Conservation (phyloP, 2,888 invertebrate species). For the Agriopis marginaria region DNA sequence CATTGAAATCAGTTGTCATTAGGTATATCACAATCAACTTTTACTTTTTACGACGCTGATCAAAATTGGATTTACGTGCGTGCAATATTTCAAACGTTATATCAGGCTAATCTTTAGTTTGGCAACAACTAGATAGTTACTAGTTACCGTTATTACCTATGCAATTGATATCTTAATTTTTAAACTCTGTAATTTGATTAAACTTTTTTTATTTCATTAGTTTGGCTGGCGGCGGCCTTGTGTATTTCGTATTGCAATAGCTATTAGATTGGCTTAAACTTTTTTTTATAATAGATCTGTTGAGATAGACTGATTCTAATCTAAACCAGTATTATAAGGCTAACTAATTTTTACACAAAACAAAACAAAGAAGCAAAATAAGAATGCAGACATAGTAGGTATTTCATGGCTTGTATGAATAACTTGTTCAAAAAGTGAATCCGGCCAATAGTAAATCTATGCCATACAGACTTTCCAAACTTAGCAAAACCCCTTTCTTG, state of each 20-base stretch:
- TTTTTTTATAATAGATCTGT: background rate
- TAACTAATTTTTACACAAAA: no score
- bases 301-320: no score
- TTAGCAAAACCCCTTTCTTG: slow-evolving; percentile 43
- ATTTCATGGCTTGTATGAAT: background rate
- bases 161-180: slow-evolving; percentile 9
- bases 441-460: slow-evolving; percentile 29
- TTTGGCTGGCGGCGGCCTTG: background rate
- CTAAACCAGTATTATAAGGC: no score
- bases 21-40: slow-evolving; percentile 56
- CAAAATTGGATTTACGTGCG: slow-evolving; percentile 41
- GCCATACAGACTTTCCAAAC: slow-evolving; percentile 40
- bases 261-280: background rate
- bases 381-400: background rate
- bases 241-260: background rate
- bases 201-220: background rate
- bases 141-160: slow-evolving; percentile 8
- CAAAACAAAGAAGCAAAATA: background rate
- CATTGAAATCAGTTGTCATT: slow-evolving; percentile 54
- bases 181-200: slow-evolving; percentile 2
- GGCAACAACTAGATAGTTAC: slow-evolving; percentile 2
- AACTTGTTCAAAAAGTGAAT: slow-evolving; percentile 10
- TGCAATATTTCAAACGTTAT: slow-evolving; percentile 38
- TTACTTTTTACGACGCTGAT: slow-evolving; percentile 55
- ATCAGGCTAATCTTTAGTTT: slow-evolving; percentile 14